Conservation (phyloP, 2,888 invertebrate species). For the Melolontha melolontha region DNA sequence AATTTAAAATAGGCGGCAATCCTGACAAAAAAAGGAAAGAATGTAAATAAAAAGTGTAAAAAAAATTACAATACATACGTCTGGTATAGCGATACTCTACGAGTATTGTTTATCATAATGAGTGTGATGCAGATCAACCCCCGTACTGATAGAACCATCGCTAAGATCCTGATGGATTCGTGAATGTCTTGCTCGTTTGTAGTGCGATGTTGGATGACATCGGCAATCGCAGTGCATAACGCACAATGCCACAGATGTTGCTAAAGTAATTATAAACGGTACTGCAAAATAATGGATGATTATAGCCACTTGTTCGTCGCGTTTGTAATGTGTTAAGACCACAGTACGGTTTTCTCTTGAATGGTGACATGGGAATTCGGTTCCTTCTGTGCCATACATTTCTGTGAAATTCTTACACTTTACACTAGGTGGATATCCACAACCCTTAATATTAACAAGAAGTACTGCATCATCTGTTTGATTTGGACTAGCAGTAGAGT, state of each 20-base stretch:
- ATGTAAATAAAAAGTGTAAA: too few species aligned
- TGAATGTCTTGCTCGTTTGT: slow-evolving; percentile 74
- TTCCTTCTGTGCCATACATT: slow-evolving; percentile 77
- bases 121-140: slow-evolving; percentile 70
- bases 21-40: too few species aligned
- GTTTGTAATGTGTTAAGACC: slow-evolving; percentile 85
- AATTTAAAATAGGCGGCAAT: too few species aligned
- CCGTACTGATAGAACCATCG: slow-evolving; percentile 79
- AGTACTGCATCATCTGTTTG: slow-evolving; percentile 70
- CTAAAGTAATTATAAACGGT: slow-evolving; percentile 85
- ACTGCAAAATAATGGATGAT: slow-evolving; percentile 87
- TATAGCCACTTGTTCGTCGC: slow-evolving; percentile 83
- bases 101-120: not conserved
- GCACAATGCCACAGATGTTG: slow-evolving; percentile 86
- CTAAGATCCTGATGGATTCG: slow-evolving; percentile 74
- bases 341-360: slow-evolving; percentile 84
- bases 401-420: slow-evolving; percentile 82
- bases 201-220: slow-evolving; percentile 75
- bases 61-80: too few species aligned
- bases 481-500: slow-evolving; percentile 56
- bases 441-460: slow-evolving; percentile 85
- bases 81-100: not conserved
- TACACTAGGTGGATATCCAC: slow-evolving; percentile 84
- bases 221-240: slow-evolving; percentile 90
- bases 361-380: slow-evolving; percentile 75